Conservation (phyloP, 2,797 vertebrate genomes). For the Cuniculus paca region DNA sequence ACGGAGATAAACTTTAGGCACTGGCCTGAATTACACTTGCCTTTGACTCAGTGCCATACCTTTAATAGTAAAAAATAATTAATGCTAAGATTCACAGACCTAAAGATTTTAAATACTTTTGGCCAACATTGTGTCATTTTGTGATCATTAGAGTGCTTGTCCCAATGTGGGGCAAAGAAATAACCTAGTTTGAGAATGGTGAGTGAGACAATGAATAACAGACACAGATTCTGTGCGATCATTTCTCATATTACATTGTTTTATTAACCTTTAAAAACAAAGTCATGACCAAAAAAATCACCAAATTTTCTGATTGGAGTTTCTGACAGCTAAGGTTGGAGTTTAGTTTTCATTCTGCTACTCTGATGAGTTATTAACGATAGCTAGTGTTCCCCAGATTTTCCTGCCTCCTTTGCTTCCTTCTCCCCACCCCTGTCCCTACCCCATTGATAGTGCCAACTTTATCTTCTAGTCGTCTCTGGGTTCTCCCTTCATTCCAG, state of each 20-base stretch:
- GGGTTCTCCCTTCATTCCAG: not conserved
- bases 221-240: not conserved
- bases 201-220: not conserved
- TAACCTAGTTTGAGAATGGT: slow-evolving; percentile 8
- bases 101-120: slow-evolving; percentile 37
- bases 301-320: not conserved
- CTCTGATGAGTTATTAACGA: not conserved
- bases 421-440: not conserved
- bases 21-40: not conserved
- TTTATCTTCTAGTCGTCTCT: slow-evolving; percentile 3
- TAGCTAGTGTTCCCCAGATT: not conserved
- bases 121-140: slow-evolving; percentile 14
- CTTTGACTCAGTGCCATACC: not conserved
- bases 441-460: not conserved
- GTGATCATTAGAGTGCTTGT: slow-evolving; percentile 10
- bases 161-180: not conserved
- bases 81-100: slow-evolving; percentile 20
- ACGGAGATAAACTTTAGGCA: not conserved
- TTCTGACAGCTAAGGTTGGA: not conserved
- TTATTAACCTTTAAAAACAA: slow-evolving; percentile 38
- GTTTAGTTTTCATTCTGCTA: not conserved
- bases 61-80: slow-evolving; percentile 41
- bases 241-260: not conserved
- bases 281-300: not conserved
- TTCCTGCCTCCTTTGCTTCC: not conserved